phyloP scores from a whole-genome alignment of 1,140 invertebrate species.

The Lithobius niger region DNA sequence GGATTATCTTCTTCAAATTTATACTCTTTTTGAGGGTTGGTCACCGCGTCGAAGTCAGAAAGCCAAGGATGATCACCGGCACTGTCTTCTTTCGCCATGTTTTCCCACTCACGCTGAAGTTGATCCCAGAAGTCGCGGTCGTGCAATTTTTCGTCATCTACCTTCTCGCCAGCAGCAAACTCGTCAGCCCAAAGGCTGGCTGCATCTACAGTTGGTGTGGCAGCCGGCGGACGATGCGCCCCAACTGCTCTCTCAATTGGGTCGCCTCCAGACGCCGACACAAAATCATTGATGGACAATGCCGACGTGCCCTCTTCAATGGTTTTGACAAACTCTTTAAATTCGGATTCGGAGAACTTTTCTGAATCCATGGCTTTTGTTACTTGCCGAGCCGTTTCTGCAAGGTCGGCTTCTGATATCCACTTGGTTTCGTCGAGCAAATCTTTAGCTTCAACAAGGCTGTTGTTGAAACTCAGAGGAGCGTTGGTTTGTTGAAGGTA shows the following conservation, averaged over 20 bases:
- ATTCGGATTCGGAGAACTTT: too few species aligned
- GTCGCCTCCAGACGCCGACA: conserved; percentile 36
- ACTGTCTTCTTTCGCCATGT: conserved; percentile 38
- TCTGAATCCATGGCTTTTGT: too few species aligned
- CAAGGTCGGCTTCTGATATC: too few species aligned
- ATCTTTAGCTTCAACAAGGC: too few species aligned
- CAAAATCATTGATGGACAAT: too few species aligned
- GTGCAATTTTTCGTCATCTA: conserved; percentile 11
- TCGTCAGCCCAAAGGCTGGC: conserved; percentile 41
- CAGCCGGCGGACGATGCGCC: conserved; percentile 24
- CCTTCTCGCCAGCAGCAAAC: conserved; percentile 24
- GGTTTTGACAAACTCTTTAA: too few species aligned
- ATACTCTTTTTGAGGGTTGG: conserved; percentile 60
- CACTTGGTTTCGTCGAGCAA: too few species aligned
- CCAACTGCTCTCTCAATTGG: conserved; percentile 21
- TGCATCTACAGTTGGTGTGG: conserved; percentile 20
- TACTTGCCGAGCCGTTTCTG: too few species aligned
- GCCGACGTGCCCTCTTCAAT: too few species aligned
- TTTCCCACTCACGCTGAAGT: conserved; percentile 61
- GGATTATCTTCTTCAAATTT: conserved; percentile 75
- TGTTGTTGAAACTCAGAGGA: too few species aligned
- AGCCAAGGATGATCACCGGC: conserved; percentile 48
- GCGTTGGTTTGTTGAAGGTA: too few species aligned
- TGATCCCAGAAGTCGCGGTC: conserved; percentile 53
- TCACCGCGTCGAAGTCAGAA: conserved; percentile 45